A percentile compares a stretch with the other conserved stretches of the same genome.
These are phyloP conservation scores for Cynopterus brachyotis DNA, from an alignment of 2,113 vertebrate species.

Conservation along the genomic window DNA sequence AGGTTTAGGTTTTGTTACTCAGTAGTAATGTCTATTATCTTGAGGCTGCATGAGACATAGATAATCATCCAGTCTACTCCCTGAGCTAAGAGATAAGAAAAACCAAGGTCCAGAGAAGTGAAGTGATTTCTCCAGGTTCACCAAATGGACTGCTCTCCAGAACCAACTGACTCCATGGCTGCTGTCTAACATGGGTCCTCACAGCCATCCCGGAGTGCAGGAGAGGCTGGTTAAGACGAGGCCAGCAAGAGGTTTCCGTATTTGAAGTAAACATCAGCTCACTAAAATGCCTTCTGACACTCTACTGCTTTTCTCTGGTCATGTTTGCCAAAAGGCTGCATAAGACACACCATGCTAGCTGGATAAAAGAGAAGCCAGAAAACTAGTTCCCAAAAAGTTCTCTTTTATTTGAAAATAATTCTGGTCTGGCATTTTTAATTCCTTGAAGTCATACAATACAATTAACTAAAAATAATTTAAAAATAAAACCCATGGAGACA, in stretches of 20 bases:
- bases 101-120: not conserved
- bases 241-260: not conserved
- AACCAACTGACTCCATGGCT: not conserved
- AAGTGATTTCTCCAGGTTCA: not conserved
- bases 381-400: not conserved
- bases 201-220: not conserved
- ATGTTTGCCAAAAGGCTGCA: not conserved
- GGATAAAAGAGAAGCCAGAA: not conserved
- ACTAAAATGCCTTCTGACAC: not conserved
- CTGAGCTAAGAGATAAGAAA: not conserved
- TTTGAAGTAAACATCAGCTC: not conserved
- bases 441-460: not conserved
- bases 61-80: not conserved
- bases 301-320: not conserved
- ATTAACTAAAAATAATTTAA: slow-evolving; percentile 34
- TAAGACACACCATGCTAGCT: accelerated
- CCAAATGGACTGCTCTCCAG: not conserved
- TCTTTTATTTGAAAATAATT: not conserved
- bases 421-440: not conserved
- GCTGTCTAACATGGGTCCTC: not conserved
- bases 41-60: not conserved
- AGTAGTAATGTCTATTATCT: not conserved
- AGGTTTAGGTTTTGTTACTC: not conserved
- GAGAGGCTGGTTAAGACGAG: accelerated
- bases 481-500: not conserved